phyloP scores from a whole-genome alignment of 2,888 invertebrate species.

The Melanargia galathea region DNA sequence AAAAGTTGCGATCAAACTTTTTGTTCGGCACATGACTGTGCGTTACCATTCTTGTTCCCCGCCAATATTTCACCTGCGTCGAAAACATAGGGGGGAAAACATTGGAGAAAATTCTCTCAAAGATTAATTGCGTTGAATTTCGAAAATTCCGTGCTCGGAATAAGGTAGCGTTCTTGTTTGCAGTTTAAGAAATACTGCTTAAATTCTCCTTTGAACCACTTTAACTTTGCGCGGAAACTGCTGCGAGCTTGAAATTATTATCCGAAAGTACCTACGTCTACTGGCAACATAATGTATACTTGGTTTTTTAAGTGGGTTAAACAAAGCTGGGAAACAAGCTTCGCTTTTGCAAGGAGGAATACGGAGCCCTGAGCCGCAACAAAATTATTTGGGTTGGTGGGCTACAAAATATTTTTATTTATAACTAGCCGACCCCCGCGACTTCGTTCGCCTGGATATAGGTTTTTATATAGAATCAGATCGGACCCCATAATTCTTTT shows the following conservation, averaged over 20 bases:
- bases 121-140: conserved; percentile 3
- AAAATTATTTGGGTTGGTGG: no score
- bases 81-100: background rate
- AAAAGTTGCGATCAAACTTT: no score
- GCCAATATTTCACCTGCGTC: background rate
- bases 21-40: no score
- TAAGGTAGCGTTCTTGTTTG: conserved; percentile 10
- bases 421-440: no score
- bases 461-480: no score
- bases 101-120: conserved; percentile 1
- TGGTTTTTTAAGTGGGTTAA: background rate
- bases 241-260: conserved; percentile 4
- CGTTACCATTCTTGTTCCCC: no score
- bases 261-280: background rate
- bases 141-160: conserved; percentile 1
- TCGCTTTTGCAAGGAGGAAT: no score
- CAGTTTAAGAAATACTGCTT: conserved; percentile 14
- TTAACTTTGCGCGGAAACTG: conserved; percentile 5
- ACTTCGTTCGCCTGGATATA: no score
- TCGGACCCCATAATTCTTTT: no score
- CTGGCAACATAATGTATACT: background rate
- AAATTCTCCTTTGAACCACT: conserved; percentile 2
- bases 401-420: no score
- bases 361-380: no score
- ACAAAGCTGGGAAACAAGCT: no score